A percentile compares a stretch with the other conserved stretches of the same genome.
Conservation (phyloP, 1,140 invertebrate genomes). For the Asobara japonica region DNA sequence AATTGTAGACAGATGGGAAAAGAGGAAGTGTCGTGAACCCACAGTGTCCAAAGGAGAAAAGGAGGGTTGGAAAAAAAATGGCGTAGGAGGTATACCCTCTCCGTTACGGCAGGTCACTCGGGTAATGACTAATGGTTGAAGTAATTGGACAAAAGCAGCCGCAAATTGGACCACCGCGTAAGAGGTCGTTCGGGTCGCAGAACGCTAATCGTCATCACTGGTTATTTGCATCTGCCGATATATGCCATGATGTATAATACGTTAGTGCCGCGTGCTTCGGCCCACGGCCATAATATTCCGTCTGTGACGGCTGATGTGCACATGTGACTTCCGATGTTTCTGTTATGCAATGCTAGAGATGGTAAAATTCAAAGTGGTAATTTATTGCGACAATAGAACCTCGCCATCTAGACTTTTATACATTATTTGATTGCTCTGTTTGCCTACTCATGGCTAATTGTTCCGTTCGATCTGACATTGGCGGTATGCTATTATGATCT, state of each 20-base stretch:
- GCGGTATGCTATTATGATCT: too few species aligned
- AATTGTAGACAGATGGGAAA: too few species aligned
- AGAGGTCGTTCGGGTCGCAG: constrained; percentile 35
- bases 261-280: neutral
- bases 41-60: too few species aligned
- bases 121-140: constrained; percentile 41
- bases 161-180: constrained; percentile 44
- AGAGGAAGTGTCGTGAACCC: too few species aligned
- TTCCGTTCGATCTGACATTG: too few species aligned
- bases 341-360: too few species aligned
- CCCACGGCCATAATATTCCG: neutral
- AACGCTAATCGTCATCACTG: constrained; percentile 38
- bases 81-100: constrained; percentile 25
- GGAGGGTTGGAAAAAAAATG: constrained; percentile 4
- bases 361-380: neutral
- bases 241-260: neutral
- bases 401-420: too few species aligned
- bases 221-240: constrained; percentile 42
- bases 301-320: neutral
- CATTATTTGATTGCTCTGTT: too few species aligned
- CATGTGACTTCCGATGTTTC: neutral
- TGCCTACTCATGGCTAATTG: too few species aligned
- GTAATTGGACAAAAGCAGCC: constrained; percentile 43
- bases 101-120: constrained; percentile 6
- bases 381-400: neutral